Conservation (phyloP, 2,113 vertebrate genomes). For the Indri indri region DNA sequence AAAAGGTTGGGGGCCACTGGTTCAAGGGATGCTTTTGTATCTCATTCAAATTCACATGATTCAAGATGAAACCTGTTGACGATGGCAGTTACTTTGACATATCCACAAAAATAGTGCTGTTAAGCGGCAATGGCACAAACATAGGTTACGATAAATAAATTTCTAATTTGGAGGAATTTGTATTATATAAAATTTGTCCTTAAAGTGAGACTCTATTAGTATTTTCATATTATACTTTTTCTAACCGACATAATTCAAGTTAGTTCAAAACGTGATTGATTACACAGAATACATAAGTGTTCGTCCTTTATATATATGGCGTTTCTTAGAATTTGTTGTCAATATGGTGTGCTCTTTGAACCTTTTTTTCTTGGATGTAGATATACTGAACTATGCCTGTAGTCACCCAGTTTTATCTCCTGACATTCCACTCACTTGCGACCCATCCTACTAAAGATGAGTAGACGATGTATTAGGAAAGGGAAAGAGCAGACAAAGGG, state of each 20-base stretch:
- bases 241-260: slow-evolving; percentile 7
- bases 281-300: background rate
- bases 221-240: background rate
- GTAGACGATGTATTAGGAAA: background rate
- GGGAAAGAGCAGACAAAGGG: background rate
- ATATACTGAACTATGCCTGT: background rate
- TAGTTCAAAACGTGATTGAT: slow-evolving; percentile 13
- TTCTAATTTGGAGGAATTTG: slow-evolving; percentile 15
- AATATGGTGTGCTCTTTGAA: background rate
- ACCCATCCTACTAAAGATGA: background rate
- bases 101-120: background rate
- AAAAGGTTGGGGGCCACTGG: no score
- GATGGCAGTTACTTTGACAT: slow-evolving; percentile 26
- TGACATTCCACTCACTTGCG: background rate
- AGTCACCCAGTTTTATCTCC: background rate
- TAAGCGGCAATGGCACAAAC: background rate
- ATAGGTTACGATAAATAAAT: background rate
- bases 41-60: background rate
- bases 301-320: background rate
- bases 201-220: background rate
- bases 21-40: background rate
- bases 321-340: background rate
- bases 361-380: background rate
- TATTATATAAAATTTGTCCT: background rate
- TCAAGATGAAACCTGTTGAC: background rate